phyloP scores from a whole-genome alignment of 2,888 invertebrate species.

The Apoda limacodes region DNA sequence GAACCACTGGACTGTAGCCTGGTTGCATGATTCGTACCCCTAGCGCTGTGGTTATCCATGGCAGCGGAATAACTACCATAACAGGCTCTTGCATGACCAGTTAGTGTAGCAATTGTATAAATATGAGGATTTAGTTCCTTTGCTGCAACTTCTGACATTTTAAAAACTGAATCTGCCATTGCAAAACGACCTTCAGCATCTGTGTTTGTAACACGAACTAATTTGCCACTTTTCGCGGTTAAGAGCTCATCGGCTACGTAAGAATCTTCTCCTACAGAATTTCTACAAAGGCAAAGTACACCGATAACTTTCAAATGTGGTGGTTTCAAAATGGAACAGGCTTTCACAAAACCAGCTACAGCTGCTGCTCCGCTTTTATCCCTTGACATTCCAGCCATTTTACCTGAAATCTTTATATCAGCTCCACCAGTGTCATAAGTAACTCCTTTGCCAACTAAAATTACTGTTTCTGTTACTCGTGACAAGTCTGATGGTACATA shows the following conservation, averaged over 20 bases:
- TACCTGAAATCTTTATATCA: slow-evolving; percentile 76
- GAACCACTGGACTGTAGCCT: slow-evolving; percentile 78
- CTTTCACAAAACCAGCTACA: slow-evolving; percentile 89
- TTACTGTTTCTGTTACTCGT: slow-evolving; percentile 75
- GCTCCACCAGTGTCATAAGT: slow-evolving; percentile 85
- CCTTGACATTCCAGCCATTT: slow-evolving; percentile 87
- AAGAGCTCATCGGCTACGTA: slow-evolving; percentile 91
- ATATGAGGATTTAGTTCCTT: slow-evolving; percentile 83
- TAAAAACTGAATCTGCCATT: slow-evolving; percentile 83
- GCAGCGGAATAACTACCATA: slow-evolving; percentile 78
- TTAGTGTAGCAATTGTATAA: slow-evolving; percentile 88
- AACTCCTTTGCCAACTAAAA: slow-evolving; percentile 91
- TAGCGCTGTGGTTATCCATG: slow-evolving; percentile 80
- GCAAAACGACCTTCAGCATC: slow-evolving; percentile 93
- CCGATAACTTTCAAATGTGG: slow-evolving; percentile 81
- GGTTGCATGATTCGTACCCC: slow-evolving; percentile 64
- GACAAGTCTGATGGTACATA: slow-evolving; percentile 69
- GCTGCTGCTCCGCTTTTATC: slow-evolving; percentile 94
- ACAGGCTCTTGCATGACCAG: slow-evolving; percentile 80
- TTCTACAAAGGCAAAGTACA: slow-evolving; percentile 84
- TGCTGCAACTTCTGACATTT: slow-evolving; percentile 60
- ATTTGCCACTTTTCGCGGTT: slow-evolving; percentile 80
- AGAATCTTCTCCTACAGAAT: slow-evolving; percentile 85
- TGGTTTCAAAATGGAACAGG: slow-evolving; percentile 77
- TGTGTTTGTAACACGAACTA: slow-evolving; percentile 87